These are phyloP conservation scores for Pharmacophagus antenor DNA, from an alignment of 2,888 invertebrate genomes.

Conservation along the genomic window DNA sequence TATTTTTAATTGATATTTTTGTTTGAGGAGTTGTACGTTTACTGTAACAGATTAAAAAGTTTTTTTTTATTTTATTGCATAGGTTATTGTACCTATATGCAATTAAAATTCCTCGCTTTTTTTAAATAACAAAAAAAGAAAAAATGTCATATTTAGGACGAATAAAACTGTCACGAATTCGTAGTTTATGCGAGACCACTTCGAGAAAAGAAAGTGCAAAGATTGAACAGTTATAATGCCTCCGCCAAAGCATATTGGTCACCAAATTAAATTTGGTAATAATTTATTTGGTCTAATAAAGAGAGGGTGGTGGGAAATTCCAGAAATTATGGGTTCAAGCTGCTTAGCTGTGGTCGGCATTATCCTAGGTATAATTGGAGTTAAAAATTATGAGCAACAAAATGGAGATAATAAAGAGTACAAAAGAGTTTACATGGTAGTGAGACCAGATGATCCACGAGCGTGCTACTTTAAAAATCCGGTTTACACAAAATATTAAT, in stretches of 20 bases:
- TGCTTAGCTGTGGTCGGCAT: conserved; percentile 80
- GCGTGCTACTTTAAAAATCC: conserved; percentile 63
- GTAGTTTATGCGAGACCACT: background rate
- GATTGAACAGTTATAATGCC: conserved; percentile 32
- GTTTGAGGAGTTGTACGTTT: no score
- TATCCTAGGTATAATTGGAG: conserved; percentile 64
- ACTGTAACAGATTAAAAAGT: no score
- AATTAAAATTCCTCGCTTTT: background rate
- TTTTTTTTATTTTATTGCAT: no score
- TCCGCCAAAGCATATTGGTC: conserved; percentile 49
- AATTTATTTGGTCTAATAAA: conserved; percentile 50
- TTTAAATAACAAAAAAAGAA: background rate
- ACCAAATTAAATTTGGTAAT: conserved; percentile 52
- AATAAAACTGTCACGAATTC: background rate
- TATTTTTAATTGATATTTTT: no score
- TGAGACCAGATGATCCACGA: conserved; percentile 83
- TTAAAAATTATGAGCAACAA: conserved; percentile 66
- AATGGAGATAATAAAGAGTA: conserved; percentile 84
- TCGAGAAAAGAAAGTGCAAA: background rate
- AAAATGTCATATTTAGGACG: background rate
- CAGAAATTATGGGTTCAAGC: conserved; percentile 83
- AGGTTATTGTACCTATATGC: background rate
- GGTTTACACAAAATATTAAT: conserved; percentile 45
- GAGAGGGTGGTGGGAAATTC: conserved; percentile 84
- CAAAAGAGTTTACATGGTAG: conserved; percentile 80